Base-by-base conservation (phyloP, 2,888 invertebrate genomes). In the Caenorhabditis sp. region DNA sequence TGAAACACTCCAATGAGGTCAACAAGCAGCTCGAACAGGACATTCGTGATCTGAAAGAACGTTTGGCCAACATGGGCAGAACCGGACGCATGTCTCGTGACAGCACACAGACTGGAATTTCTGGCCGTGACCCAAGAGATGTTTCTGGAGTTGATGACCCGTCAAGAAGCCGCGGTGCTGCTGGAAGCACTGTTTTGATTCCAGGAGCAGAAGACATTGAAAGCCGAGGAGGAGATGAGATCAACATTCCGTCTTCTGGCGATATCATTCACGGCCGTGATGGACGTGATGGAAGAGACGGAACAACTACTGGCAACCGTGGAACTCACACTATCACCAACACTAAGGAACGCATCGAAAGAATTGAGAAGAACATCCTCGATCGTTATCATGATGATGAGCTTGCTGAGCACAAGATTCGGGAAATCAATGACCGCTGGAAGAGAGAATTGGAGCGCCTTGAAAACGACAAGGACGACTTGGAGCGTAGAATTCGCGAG, bases 381-480 rank as follows among this genome's bases (percentile, higher is more conserved):
- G 83, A 83, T 68, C 74, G 80, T 53, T 87, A 87, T 60, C 86
- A 88, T 64, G 90, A 90, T 80, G 86, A 88, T 62, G 90, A 91
- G 77, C 87, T 91, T 40, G 67, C 71, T 11, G 80, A 82, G 69
- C 77, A 77, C 70, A 76, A 80, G 64, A 82, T 86, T 56, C 87
- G 83, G 47, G 90, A 91, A 40, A 87, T 90, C 77, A 90, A 91
- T 67, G 89, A 91, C 83, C 89, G 88, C 58, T 90, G 90, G 90
- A 88, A 88, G 78, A 79, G 87, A 55, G 88, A 90, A 55, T 77
- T 89, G 58, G 90, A 90, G 67, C 87, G 86, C 53, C 82, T 91
- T 35, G 90, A 90, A 60, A 90, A 90, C 72, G 90, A 90, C 55
- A 90, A 90, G 76, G 90, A 90, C 40, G 85, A 87, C n/a, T 80